Conservation (phyloP, 2,113 vertebrate species). For the Thalassoma bifasciatum region DNA sequence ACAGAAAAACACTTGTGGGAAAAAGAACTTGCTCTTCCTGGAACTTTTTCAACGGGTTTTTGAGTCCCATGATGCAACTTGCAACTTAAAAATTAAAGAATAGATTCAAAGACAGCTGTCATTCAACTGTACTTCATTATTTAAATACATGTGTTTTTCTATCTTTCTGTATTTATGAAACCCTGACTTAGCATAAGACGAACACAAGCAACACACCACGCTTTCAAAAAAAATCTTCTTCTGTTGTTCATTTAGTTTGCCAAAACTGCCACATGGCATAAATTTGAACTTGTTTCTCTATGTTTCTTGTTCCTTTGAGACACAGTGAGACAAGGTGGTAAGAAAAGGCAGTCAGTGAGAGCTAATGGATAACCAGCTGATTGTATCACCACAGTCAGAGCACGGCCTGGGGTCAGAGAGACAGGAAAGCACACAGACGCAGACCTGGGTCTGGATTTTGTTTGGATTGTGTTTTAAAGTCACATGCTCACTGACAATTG, state of each 20-base stretch:
- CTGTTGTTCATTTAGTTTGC: not conserved
- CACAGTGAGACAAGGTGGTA: slow-evolving; percentile 64
- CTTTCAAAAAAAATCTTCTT: not conserved
- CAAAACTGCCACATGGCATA: not conserved
- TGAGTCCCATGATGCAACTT: not conserved
- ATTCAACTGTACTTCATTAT: too few species aligned
- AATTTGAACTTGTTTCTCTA: slow-evolving; percentile 15
- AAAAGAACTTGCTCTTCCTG: not conserved
- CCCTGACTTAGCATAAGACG: too few species aligned
- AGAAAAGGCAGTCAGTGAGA: slow-evolving; percentile 66
- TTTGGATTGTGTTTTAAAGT: slow-evolving; percentile 60
- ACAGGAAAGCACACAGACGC: slow-evolving; percentile 71
- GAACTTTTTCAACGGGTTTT: not conserved
- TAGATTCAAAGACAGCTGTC: too few species aligned
- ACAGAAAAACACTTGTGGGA: not conserved
- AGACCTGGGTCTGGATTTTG: slow-evolving; percentile 55
- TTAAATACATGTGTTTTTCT: too few species aligned
- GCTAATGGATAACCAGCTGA: slow-evolving; percentile 85
- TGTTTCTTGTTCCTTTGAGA: slow-evolving; percentile 69
- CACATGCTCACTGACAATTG: slow-evolving; percentile 25
- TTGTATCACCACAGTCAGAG: slow-evolving; percentile 74
- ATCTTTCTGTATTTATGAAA: too few species aligned
- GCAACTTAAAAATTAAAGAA: too few species aligned
- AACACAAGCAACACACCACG: not conserved
- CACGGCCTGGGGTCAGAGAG: slow-evolving; percentile 74